These are phyloP conservation scores for Sturmia bella DNA, from an alignment of 2,888 invertebrate species.

Conservation along the genomic window DNA sequence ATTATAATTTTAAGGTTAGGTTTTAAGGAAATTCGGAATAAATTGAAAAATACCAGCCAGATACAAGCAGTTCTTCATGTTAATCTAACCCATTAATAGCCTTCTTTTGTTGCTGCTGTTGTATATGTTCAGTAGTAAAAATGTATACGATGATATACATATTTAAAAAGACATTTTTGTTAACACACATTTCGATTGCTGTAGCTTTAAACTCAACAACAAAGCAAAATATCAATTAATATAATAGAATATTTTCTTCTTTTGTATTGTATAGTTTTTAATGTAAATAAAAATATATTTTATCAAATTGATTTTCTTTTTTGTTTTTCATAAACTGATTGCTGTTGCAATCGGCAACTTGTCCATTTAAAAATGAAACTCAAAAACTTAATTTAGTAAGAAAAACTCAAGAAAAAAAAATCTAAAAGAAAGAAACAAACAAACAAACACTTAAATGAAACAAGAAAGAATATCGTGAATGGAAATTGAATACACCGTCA, in stretches of 20 bases:
- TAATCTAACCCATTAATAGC: neutral
- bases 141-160: conserved; percentile 14
- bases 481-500: conserved; percentile 69
- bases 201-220: conserved; percentile 50
- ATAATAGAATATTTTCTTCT: conserved; percentile 29
- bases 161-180: conserved; percentile 55
- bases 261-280: conserved; percentile 52
- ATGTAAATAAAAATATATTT: conserved; percentile 58
- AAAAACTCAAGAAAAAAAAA: conserved; percentile 27
- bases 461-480: conserved; percentile 67
- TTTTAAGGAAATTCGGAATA: too few species aligned
- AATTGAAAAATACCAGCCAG: too few species aligned
- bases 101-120: conserved; percentile 1
- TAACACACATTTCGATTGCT: conserved; percentile 45
- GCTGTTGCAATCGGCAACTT: conserved; percentile 49
- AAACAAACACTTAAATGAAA: conserved; percentile 39
- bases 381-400: conserved; percentile 47
- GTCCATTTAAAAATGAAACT: conserved; percentile 63
- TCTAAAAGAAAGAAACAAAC: too few species aligned
- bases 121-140: conserved; percentile 7
- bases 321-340: conserved; percentile 39
- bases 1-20: too few species aligned
- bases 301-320: conserved; percentile 37
- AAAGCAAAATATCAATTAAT: conserved; percentile 23
- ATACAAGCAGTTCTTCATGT: neutral